These are phyloP conservation scores for Gonatopus flavifemur DNA, from an alignment of 1,140 invertebrate species.

Conservation along the genomic window DNA sequence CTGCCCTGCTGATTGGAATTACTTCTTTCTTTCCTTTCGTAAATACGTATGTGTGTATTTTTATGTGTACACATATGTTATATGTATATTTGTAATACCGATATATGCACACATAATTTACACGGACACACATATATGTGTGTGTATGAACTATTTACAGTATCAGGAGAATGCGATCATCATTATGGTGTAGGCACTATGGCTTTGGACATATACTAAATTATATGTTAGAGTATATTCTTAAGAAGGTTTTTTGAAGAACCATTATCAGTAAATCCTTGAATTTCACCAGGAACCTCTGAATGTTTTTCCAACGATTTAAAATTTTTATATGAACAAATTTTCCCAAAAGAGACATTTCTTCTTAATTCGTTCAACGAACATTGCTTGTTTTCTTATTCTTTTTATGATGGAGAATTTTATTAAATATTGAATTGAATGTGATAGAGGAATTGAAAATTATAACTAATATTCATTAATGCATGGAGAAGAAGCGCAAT, in stretches of 20 bases:
- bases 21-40: constrained; percentile 17
- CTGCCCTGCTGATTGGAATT: constrained; percentile 18
- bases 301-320: neutral
- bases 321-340: neutral
- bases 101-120: constrained; percentile 30
- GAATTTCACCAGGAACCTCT: constrained; percentile 20
- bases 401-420: neutral
- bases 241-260: constrained; percentile 44
- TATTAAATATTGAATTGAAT: neutral
- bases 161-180: constrained; percentile 53
- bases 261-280: constrained; percentile 18
- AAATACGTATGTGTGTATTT: neutral
- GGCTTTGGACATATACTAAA: constrained; percentile 59
- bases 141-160: constrained; percentile 57
- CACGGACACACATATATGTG: constrained; percentile 7
- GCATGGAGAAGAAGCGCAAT: too few relatives aligned
- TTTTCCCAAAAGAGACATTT: neutral
- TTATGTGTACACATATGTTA: constrained; percentile 9
- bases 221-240: constrained; percentile 57
- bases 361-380: neutral
- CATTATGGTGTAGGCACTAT: constrained; percentile 57
- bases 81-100: constrained; percentile 22
- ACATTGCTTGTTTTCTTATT: neutral
- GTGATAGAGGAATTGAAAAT: too few relatives aligned
- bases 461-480: too few relatives aligned